Evolutionary conservation across 2,797 vertebrate species (phyloP).

Genomic region (Schizothorax lantsangensis): DNA sequence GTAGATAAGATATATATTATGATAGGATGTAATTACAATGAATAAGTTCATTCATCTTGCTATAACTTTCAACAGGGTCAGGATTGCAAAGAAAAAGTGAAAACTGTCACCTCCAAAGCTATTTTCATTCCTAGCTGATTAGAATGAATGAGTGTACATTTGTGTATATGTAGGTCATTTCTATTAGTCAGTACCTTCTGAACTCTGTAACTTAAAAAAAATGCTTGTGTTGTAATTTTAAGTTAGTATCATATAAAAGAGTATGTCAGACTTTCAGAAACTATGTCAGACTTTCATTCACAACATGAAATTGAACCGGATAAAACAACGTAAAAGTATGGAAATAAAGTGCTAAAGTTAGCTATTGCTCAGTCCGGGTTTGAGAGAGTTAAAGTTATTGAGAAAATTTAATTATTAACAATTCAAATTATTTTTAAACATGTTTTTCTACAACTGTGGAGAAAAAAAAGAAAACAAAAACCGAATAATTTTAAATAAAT

Average conservation of each 20-base stretch:
- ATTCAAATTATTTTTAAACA: neutral
- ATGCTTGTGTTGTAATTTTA: neutral
- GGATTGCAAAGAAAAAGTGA: neutral
- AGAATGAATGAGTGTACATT: neutral
- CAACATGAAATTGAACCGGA: neutral
- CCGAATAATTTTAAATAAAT: neutral
- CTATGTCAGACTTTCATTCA: neutral
- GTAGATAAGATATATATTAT: neutral
- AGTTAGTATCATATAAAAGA: neutral
- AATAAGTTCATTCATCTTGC: conserved; percentile 3
- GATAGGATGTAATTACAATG: neutral
- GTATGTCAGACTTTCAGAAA: neutral
- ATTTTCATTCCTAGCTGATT: neutral
- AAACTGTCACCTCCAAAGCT: neutral
- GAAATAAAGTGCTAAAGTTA: neutral
- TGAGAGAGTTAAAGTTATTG: neutral
- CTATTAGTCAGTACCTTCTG: neutral
- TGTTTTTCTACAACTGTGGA: neutral
- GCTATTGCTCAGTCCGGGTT: neutral
- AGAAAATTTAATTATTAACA: neutral
- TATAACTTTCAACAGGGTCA: neutral
- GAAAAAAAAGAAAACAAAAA: neutral
- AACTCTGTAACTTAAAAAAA: neutral
- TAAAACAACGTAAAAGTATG: neutral
- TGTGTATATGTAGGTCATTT: neutral